phyloP scores from a whole-genome alignment of 2,888 invertebrate species.

The Chrysolina haemoptera region DNA sequence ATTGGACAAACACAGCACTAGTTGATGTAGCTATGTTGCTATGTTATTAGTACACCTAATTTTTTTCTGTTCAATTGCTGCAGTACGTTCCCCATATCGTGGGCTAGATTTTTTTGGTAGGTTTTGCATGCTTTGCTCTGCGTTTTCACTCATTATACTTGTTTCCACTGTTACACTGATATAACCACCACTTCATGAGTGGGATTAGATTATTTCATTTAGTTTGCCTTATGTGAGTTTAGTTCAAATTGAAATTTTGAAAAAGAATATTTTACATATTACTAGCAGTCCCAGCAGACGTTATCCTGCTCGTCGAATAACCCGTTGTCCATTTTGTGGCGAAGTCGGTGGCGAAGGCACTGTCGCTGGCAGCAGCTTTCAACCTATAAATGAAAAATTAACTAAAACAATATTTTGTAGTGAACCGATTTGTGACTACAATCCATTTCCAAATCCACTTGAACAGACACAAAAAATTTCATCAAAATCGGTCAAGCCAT shows the following conservation, averaged over 20 bases:
- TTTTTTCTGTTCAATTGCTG: conserved; percentile 62
- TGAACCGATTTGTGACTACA: no score
- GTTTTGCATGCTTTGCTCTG: conserved; percentile 64
- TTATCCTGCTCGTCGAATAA: no score
- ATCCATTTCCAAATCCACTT: no score
- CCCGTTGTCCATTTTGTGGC: no score
- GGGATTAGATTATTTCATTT: neutral
- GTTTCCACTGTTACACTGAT: conserved; percentile 23
- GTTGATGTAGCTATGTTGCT: conserved; percentile 32
- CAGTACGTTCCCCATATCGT: conserved; percentile 68
- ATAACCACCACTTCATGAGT: conserved; percentile 37
- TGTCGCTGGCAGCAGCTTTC: no score
- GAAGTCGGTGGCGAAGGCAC: no score
- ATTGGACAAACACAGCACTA: conserved; percentile 22
- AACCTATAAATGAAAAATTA: no score
- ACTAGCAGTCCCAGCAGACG: no score
- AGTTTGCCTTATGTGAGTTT: neutral
- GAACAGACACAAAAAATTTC: no score
- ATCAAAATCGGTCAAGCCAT: no score
- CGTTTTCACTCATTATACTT: conserved; percentile 45
- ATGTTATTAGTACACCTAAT: conserved; percentile 49
- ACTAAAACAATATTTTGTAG: no score
- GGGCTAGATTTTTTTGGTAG: conserved; percentile 69
- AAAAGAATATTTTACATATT: neutral
- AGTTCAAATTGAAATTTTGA: neutral